Evolutionary conservation across 2,888 invertebrate genomes (phyloP).

Genomic region (Myopa tessellatipennis): DNA sequence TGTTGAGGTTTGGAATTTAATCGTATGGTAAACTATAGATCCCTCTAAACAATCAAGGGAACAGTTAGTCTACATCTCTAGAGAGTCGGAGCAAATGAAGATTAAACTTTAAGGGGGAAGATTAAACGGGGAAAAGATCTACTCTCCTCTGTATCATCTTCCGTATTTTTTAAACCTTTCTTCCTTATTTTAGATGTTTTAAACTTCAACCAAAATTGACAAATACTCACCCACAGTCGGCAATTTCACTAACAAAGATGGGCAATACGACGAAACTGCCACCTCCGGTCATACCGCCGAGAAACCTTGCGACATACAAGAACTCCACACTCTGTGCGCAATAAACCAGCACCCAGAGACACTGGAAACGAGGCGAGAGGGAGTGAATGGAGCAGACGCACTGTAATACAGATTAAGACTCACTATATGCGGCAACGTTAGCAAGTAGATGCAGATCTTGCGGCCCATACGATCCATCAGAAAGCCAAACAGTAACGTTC

Average conservation of each 20-base stretch:
- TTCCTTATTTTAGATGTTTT: neutral
- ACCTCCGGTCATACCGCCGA: slow-evolving; percentile 63
- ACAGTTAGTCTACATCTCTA: no score
- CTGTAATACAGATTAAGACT: neutral
- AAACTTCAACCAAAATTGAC: neutral
- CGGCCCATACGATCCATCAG: slow-evolving; percentile 58
- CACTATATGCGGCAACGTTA: slow-evolving; percentile 61
- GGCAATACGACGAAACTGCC: slow-evolving; percentile 60
- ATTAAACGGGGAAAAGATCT: no score
- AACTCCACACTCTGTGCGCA: slow-evolving; percentile 56
- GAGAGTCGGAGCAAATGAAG: no score
- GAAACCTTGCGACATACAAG: slow-evolving; percentile 60
- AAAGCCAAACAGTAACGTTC: slow-evolving; percentile 58
- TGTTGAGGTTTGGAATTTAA: no score
- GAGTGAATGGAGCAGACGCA: neutral
- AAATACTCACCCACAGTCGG: slow-evolving; percentile 57
- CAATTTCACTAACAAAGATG: slow-evolving; percentile 64
- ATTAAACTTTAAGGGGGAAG: no score
- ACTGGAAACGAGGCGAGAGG: slow-evolving; percentile 46
- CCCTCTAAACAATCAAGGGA: no score
- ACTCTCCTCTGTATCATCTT: no score
- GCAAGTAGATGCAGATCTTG: slow-evolving; percentile 56
- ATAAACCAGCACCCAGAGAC: slow-evolving; percentile 60
- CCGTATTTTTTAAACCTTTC: no score
- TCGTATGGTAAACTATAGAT: no score